Evolutionary conservation across 92 coral and sea anemone genomes (phyloP), one percentile per base, ranked within the genome.

Genomic region (Palythoa grandiflora): DNA sequence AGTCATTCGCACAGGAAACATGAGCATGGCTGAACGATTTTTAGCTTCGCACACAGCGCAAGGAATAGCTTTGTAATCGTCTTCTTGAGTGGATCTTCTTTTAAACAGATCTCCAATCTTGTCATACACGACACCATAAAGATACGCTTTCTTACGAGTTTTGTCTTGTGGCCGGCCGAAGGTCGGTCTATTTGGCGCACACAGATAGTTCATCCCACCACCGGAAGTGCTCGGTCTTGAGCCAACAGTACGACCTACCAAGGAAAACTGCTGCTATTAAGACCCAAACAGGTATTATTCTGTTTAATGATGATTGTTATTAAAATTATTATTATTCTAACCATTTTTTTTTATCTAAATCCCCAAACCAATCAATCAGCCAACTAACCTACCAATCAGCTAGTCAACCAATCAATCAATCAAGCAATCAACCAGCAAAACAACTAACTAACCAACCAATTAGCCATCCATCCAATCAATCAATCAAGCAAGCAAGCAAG

Each of bases 111-210:
- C 75, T 6, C 86, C 86, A 21, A 81, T 68, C 63, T 81, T 50
- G 75, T 81, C 86, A 78, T 87, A 95, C 11, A 85, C 77, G 80
- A 95, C 96, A 6, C 94, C 93, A 28, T 92, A 91, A 59, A 95
- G 80, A 87, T 78, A 83, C 6, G 91, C 94, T 65, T 88, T 88
- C 40, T 83, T 74, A 4, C 84, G 88, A 3, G 59, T 72, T 63
- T 72, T 89, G 61, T 89, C 83, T n/a, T 80, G 77, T 10, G 17
- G 87, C 38, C 75, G 83, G 40, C 39, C 79, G 19, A 73, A 80
- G 55, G 83, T 17, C 0, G 88, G 59, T 5, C 19, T 40, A 36
- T 87, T 71, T 1, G 91, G 91, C 3, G 87, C 77, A n/a, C 93
- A 91, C 77, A 91, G 88, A 57, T 83, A 91, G 52, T 88, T 90